Base-by-base conservation (phyloP, 2,797 vertebrate genomes). In the Holocentrus rufus region DNA sequence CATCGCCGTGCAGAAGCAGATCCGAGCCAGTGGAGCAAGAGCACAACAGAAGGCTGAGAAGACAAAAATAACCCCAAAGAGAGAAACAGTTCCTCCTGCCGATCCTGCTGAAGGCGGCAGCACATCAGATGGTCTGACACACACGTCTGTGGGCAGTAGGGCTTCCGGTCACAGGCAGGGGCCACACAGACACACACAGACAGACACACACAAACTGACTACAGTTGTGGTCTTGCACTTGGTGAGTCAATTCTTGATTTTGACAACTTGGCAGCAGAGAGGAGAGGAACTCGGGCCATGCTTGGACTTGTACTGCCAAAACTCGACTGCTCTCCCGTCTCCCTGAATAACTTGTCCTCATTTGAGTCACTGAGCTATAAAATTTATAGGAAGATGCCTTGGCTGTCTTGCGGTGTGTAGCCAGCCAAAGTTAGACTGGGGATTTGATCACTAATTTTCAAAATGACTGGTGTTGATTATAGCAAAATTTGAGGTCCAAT, bases 81-180 rank as follows among this genome's bases (percentile, higher is more conserved):
- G 53, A 30, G 63, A 53, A 34, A 44, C 44, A 17, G 31, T 20
- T 58, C 68, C 20, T 73, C 65, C 52, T 30, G 61, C 61, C 64
- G 61, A 58, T 76, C 66, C 31, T 57, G 71, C 60, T 76, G 36
- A 72, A 36, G 30, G 79, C 54, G 57, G 68, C 22, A 68, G 69
- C 81, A 76, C 65, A 82, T 92, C 88, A 90, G 85, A 90, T 82
- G 87, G 82, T 50, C 74, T 80, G 79, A 85, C 89, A 86, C 84
- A 88, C 61, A 82, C 62, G 77, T 68, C 65, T 66, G 82, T 86
- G 81, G 83, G 80, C 57, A 81, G 79, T 42, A 25, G 7, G 70
- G 57, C 76, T 82, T 86, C 85, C 65, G 71, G 50, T 58, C 34
- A 71, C 8, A 1, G 77, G 58, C 78, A 69, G 31, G 27, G 18